Base-by-base conservation (phyloP, 1,140 invertebrate genomes). In the Nephotettix cincticeps region DNA sequence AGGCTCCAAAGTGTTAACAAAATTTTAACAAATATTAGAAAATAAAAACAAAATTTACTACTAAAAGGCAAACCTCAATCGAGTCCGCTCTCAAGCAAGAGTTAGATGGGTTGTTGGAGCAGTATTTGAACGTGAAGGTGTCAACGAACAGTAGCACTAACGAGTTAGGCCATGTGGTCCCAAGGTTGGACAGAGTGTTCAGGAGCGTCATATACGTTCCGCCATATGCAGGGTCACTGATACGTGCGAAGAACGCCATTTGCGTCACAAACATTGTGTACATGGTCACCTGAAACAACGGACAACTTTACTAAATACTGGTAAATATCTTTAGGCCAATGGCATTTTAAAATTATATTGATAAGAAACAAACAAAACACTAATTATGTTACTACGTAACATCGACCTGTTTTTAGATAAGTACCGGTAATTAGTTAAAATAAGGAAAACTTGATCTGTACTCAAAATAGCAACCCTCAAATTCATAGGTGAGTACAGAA, bases 201-300 rank as follows among this genome's bases (percentile, higher is more conserved):
- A 99, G 85, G 51, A 99, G 85, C 0, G 98, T 99, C 98, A 99
- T 99, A 80, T 99, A 99, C 0, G 98, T 99, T 25, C 98, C 98
- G 21, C 98, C 98, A 6, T 99, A 94, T 0, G 87, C 83, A 0
- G 95, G 94, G 82, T 99, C 97, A 75, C 94, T 96, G 25, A 99
- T 88, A 78, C 89, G 88, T 0, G 89, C 93, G 80, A 93, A 92
- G 80, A 96, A 95, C 64, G 86, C 90, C 93, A 93, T 95, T 69
- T 84, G 80, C n/a, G 90, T 85, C 1, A 95, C 91, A 82, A 92
- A 94, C 88, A 94, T 93, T 72, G 88, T 86, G 75, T 90, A 90
- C n/a, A 87, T 77, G 45, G 87, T 82, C 58, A 92, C 80, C 88
- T 91, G 73, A 73, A 79, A 78, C 58, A 11, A 6, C n/a, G n/a